Evolutionary conservation across 30 jellyfish, hydroid and myxozoan species (phyloP).

Genomic region (Clytia hemisphaerica): DNA sequence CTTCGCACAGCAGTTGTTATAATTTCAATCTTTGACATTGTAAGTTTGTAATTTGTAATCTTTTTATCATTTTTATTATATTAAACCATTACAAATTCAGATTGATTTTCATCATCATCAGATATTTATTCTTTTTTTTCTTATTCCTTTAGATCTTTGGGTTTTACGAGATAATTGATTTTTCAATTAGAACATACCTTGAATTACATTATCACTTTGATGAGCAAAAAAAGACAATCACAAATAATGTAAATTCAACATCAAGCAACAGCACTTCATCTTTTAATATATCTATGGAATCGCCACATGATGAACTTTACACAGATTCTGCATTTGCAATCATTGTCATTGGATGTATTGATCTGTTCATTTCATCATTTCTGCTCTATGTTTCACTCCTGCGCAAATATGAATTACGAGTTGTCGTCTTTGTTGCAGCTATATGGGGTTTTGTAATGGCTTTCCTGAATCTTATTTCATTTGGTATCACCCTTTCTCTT

Average conservation of each 20-base stretch:
- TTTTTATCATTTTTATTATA: no score
- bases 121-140: not conserved
- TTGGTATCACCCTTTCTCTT: slow-evolving; percentile 17
- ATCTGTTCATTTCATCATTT: slow-evolving; percentile 11
- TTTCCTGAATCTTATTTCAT: slow-evolving; percentile 10
- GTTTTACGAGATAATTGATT: slow-evolving; percentile 18
- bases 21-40: slow-evolving; percentile 38
- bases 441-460: slow-evolving; percentile 40
- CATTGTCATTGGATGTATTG: slow-evolving; percentile 27
- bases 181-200: slow-evolving; percentile 2
- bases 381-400: slow-evolving; percentile 20
- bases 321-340: slow-evolving; percentile 16
- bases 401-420: slow-evolving; percentile 16
- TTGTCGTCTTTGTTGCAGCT: slow-evolving; percentile 35
- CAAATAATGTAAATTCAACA: not conserved
- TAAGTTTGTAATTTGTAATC: slow-evolving; percentile 3
- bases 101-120: not conserved
- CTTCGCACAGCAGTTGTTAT: slow-evolving; percentile 45
- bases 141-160: slow-evolving; percentile 21
- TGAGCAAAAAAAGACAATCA: not conserved
- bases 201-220: not conserved
- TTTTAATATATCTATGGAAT: not conserved
- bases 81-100: no score
- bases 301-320: not conserved
- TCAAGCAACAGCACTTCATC: no score